phyloP scores from a whole-genome alignment of 2,113 vertebrate genomes.

The Carettochelys insculpta region DNA sequence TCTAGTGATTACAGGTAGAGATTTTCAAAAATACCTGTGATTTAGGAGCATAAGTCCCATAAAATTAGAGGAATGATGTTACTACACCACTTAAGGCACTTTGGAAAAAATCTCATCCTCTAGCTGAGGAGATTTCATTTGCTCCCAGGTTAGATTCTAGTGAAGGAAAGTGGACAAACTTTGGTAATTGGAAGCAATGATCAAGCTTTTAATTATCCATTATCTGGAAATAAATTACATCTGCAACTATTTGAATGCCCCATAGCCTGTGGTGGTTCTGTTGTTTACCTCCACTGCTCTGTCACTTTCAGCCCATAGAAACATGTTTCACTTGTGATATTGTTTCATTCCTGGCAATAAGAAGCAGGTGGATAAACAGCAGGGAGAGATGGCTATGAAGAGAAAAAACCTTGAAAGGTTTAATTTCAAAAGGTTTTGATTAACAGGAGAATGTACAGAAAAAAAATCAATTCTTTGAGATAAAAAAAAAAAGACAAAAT shows the following conservation, averaged over 20 bases:
- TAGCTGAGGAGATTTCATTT: not conserved
- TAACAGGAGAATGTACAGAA: not conserved
- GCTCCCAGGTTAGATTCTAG: conserved; percentile 3
- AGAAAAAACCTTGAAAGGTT: conserved; percentile 9
- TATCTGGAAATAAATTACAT: not conserved
- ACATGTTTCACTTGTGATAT: not conserved
- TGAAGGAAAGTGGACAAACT: conserved; percentile 15
- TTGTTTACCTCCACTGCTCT: not conserved
- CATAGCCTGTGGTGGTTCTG: not conserved
- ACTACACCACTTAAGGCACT: not conserved
- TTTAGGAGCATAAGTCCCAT: not conserved
- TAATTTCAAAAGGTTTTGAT: conserved; percentile 11
- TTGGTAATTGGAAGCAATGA: not conserved
- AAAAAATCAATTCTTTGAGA: conserved; percentile 8
- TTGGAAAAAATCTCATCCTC: not conserved
- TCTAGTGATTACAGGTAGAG: not conserved
- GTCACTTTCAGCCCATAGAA: not conserved
- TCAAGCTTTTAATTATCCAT: conserved; percentile 48
- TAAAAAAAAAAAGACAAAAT: conserved; percentile 38
- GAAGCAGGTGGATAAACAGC: conserved; percentile 13
- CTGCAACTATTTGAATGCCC: not conserved
- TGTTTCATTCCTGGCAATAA: not conserved
- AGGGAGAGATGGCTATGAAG: conserved; percentile 26
- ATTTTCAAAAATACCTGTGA: not conserved
- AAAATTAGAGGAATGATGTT: not conserved